Percentiles rank a stretch among this genome's conserved stretches.
These are phyloP conservation scores for Caenorhabditis sp. DNA, from an alignment of 2,888 invertebrate species.

Conservation along the genomic window DNA sequence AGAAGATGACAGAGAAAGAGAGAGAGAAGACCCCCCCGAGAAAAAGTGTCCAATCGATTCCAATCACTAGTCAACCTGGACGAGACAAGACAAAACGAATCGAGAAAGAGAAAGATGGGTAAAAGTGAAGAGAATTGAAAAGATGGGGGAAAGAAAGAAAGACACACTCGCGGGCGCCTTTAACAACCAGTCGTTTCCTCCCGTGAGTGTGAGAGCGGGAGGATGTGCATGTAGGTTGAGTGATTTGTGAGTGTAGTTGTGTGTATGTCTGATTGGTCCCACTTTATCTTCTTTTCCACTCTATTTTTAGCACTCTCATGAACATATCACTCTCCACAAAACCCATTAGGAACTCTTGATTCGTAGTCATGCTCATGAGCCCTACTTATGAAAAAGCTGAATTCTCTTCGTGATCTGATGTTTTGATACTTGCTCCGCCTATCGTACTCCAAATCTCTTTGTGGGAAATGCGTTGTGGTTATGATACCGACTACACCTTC, in stretches of 20 bases:
- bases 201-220: constrained; percentile 57
- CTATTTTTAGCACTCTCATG: constrained; percentile 17
- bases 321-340: background rate
- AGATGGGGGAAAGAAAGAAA: constrained; percentile 27
- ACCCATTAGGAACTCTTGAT: background rate
- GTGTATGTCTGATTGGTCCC: constrained; percentile 39
- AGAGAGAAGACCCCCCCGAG: constrained; percentile 32
- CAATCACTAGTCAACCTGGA: constrained; percentile 60
- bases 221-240: constrained; percentile 61
- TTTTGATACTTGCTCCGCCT: background rate
- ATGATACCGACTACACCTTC: background rate
- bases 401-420: constrained; percentile 26
- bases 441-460: background rate
- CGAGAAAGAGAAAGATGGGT: constrained; percentile 36
- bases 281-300: background rate
- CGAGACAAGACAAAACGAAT: constrained; percentile 55
- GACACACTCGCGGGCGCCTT: constrained; percentile 60
- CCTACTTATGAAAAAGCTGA: background rate
- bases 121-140: constrained; percentile 35
- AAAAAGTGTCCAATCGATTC: constrained; percentile 59
- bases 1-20: constrained; percentile 9
- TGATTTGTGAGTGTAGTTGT: constrained; percentile 64
- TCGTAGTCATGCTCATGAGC: no score
- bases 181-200: constrained; percentile 64
- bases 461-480: background rate